phyloP scores from a whole-genome alignment of 1,140 invertebrate genomes.

The Atta cephalotes region DNA sequence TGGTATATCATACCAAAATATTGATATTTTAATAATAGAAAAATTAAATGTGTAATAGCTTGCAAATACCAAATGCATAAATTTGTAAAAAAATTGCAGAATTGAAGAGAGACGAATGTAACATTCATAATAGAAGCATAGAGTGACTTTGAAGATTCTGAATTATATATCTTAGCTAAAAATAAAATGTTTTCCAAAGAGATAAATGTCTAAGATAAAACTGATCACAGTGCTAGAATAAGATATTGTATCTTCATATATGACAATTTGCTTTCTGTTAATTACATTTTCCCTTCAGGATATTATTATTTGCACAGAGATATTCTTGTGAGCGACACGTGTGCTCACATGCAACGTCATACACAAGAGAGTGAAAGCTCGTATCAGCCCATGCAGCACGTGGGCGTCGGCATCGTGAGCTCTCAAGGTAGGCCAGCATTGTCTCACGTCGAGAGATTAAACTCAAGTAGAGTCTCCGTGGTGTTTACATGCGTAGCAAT shows the following conservation, averaged over 20 bases:
- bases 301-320: constrained; percentile 35
- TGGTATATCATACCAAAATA: background rate
- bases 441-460: constrained; percentile 60
- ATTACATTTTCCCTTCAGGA: background rate
- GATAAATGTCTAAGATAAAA: background rate
- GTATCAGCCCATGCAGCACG: background rate
- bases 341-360: background rate
- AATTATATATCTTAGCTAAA: no score
- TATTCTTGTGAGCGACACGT: background rate
- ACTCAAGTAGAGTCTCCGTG: constrained; percentile 48
- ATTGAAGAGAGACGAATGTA: background rate
- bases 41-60: background rate
- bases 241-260: background rate
- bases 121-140: background rate
- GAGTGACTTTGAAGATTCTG: background rate
- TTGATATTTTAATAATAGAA: background rate
- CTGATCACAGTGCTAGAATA: background rate
- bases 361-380: constrained; percentile 49
- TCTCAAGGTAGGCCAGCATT: constrained; percentile 48
- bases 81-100: no score
- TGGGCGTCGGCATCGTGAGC: background rate
- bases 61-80: background rate
- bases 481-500: constrained; percentile 66
- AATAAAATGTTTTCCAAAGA: background rate
- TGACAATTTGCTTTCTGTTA: background rate